Conservation (phyloP, 2,888 invertebrate species). For the Peribatodes rhomboidaria region DNA sequence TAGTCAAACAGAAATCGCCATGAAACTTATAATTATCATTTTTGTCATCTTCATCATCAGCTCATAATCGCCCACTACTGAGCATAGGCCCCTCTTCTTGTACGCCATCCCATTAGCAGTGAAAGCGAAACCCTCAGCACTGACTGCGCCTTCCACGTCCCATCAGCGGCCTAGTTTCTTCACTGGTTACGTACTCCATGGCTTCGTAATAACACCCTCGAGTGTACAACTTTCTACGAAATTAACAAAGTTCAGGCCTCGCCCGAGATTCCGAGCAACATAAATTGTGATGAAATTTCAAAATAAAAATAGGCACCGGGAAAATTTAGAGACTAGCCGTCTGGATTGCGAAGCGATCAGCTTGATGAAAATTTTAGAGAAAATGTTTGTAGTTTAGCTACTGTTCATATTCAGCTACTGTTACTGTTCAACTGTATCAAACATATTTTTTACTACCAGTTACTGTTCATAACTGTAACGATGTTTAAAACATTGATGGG, state of each 20-base stretch:
- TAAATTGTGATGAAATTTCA: slow-evolving; percentile 80
- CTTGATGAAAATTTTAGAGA: slow-evolving; percentile 34
- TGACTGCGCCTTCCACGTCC: slow-evolving; percentile 18
- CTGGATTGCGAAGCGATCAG: slow-evolving; percentile 50
- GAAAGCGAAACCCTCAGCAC: neutral
- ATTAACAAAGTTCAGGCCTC: slow-evolving; percentile 80
- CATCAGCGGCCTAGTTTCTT: slow-evolving; percentile 39
- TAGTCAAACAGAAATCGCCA: too few relatives aligned
- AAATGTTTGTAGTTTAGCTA: slow-evolving; percentile 18
- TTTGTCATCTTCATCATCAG: too few relatives aligned
- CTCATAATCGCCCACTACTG: too few relatives aligned
- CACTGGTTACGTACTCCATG: slow-evolving; percentile 40
- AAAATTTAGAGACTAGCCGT: slow-evolving; percentile 57
- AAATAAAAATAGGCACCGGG: slow-evolving; percentile 71
- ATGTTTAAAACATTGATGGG: too few relatives aligned
- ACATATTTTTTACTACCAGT: too few relatives aligned
- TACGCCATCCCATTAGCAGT: too few relatives aligned
- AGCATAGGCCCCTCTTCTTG: too few relatives aligned
- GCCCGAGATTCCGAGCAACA: slow-evolving; percentile 69
- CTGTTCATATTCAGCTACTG: too few relatives aligned
- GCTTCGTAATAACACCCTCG: slow-evolving; percentile 74
- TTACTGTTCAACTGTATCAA: too few relatives aligned
- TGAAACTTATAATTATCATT: too few relatives aligned
- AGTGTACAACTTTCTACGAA: slow-evolving; percentile 77
- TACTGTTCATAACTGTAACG: too few relatives aligned